phyloP scores from a whole-genome alignment of 2,113 vertebrate genomes.

The Spea bombifrons region DNA sequence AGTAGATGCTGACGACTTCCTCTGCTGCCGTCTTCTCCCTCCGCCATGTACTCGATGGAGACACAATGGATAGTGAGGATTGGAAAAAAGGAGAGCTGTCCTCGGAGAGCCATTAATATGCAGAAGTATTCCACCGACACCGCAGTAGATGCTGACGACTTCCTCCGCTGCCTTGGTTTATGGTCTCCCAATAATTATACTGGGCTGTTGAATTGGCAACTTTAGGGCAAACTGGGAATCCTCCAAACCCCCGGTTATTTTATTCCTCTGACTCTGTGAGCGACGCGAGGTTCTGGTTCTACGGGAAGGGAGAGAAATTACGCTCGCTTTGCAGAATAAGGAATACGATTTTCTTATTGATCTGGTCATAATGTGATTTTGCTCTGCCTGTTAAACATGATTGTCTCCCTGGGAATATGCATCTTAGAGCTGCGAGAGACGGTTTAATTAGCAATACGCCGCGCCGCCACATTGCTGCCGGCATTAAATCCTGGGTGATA shows the following conservation, averaged over 20 bases:
- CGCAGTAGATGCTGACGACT: background rate
- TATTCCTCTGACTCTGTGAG: background rate
- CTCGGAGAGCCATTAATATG: background rate
- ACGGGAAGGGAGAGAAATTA: background rate
- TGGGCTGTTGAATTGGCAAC: background rate
- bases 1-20: background rate
- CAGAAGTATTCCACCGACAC: too few species aligned
- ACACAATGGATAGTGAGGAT: background rate
- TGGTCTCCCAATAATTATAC: background rate
- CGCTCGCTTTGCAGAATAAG: slow-evolving; percentile 7
- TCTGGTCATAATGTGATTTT: slow-evolving; percentile 37
- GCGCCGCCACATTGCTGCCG: background rate
- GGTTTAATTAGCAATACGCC: slow-evolving; percentile 38
- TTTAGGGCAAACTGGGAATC: background rate
- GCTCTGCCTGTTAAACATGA: slow-evolving; percentile 33
- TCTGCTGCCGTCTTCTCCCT: background rate
- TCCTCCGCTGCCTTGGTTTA: background rate
- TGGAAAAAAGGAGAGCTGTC: background rate
- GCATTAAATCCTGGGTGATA: slow-evolving; percentile 17
- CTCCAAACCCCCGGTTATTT: background rate
- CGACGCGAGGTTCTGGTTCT: background rate
- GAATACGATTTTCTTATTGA: slow-evolving; percentile 37
- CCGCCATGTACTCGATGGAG: background rate
- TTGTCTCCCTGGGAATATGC: slow-evolving; percentile 41
- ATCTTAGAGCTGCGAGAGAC: slow-evolving; percentile 39